Base-by-base conservation (phyloP, 2,113 vertebrate species). In the Leucopsar rothschildi region DNA sequence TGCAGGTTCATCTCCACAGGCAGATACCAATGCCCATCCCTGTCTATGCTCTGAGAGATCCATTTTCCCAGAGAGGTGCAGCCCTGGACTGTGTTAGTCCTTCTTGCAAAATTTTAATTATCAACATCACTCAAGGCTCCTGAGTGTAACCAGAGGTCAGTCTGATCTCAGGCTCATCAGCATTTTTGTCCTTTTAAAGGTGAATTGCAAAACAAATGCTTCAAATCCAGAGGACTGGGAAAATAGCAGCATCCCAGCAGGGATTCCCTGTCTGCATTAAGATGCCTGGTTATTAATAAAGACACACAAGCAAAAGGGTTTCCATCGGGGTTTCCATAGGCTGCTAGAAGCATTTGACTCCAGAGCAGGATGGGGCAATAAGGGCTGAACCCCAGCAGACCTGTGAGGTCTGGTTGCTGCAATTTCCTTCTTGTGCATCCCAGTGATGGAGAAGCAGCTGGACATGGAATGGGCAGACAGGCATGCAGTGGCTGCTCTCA, bases 161-260 rank as follows among this genome's bases (percentile, higher is more conserved):
- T 44, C 35, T 85, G 53, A 75, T 10, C 56, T 82, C 69, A 44
- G 61, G 35, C 12, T 82, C 39, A 61, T 71, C 29, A 44, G n/a
- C 19, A 70, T 31, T 94, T 84, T 56, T 86, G 59, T 73, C 69
- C 73, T 88, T 86, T 69, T 42, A 77, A 75, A 91, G 59, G 69
- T 33, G 42, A 88, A 61, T 28, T 8, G 8, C 50, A 78, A 78
- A 73, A 19, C 7, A 86, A 92, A 53, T 31, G 14, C 15, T 84
- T 52, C 40, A 45, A 44, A 86, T n/a, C 19, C 44, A 29, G 37
- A 84, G 47, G 44, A 82, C 44, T 35, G 47, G 18, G 63, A 56
- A 93, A 90, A 29, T 0, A 92, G 73, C 78, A 84, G 17, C 52
- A 75, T 42, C 60, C 60, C 78, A 55, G 65, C 47, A 63, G 42